Base-by-base conservation (phyloP, 1,140 invertebrate genomes). In the Microplitis mediator region DNA sequence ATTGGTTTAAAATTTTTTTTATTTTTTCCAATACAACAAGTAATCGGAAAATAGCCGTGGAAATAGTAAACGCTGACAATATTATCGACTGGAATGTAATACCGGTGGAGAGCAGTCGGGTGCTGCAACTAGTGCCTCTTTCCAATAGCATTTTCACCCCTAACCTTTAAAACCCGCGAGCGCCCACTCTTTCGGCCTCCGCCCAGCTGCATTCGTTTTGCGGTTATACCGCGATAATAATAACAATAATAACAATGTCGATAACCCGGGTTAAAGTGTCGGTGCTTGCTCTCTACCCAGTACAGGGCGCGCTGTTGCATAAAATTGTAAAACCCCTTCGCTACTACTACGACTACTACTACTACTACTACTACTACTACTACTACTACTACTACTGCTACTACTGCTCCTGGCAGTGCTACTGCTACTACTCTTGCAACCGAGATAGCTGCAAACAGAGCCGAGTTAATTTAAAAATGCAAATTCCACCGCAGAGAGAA, bases 391-490 rank as follows among this genome's bases (percentile, higher is more conserved):
- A 36, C 70, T 66, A 23, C 52, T 56, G n/a, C 36, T 39, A 45
- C 39, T 39, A 45, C 39, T 45, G 23, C 23, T 23, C 23, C 23
- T 23, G 23, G 23, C 23, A 23, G 23, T 23, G 23, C 56, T 31
- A 31, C 56, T 60, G 56, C 56, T 60, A 32, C 16, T 62, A 36
- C 70, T 66, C 72, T 71, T 68, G 74, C 74, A 69, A 75, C 79
- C 82, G 84, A 85, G 85, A 86, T 86, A 85, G 85, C 85, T 84
- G 83, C 84, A 86, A 86, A 85, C 85, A 86, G 83, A 82, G 80
- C 79, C 84, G 83, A 84, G 86, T 86, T 86, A 87, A 86, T 87
- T 87, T 87, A 86, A 86, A 87, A 87, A 86, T 87, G 86, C 85
- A 87, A 87, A 87, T 87, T 87, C 78, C 75, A 76, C 77, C 77